Base-by-base conservation (phyloP, 2,888 invertebrate species). In the Xanthostigma xanthostigma region DNA sequence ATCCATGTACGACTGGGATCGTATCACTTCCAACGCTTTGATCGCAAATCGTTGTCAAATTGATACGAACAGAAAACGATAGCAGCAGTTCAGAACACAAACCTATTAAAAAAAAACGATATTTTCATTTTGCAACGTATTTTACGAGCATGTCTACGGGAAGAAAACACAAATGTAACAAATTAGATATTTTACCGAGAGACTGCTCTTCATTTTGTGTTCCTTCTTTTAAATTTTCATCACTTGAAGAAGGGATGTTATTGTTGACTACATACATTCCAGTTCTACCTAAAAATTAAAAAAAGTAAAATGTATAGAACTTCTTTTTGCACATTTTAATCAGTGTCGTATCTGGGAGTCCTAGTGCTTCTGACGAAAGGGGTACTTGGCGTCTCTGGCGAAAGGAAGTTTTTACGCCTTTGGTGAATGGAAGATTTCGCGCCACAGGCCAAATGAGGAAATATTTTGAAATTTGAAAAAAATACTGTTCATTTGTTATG, bases 21-120 rank as follows among this genome's bases (percentile, higher is more conserved):
- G 84, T 87, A 62, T 86, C 86, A n/a, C 81, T 74, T 9, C 87
- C 83, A 42, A 88, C 84, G 4, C 79, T 74, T 57, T 85, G 79
- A 62, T 88, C 86, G 62, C 84, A 82, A 60, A 89, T 79, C 59
- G 85, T 84, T 65, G 81, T 81, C 58, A 84, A 71, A 60, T 88
- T 88, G 54, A 85, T 82, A 56, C 78, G 75, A 55, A 84, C 72
- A 13, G 87, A 86, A 67, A 87, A 87, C 52, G 89, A 86, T 9
- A 87, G 74, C 55, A 88, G 65, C 49, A 87, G 66, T 59, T 86
- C 79, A 49, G 75, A 79, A 58, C 77, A 67, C 43, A 80, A 60
- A 38, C 75, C 81, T 81, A 67, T 46, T 64, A 53, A 40, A 46
- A 12, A 44, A 40, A 9, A 40, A 49, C 41, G 41, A 46, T 9